Evolutionary conservation across 2,113 vertebrate species (phyloP), one percentile per base, ranked within the genome.

Genomic region (Tamias sibiricus): DNA sequence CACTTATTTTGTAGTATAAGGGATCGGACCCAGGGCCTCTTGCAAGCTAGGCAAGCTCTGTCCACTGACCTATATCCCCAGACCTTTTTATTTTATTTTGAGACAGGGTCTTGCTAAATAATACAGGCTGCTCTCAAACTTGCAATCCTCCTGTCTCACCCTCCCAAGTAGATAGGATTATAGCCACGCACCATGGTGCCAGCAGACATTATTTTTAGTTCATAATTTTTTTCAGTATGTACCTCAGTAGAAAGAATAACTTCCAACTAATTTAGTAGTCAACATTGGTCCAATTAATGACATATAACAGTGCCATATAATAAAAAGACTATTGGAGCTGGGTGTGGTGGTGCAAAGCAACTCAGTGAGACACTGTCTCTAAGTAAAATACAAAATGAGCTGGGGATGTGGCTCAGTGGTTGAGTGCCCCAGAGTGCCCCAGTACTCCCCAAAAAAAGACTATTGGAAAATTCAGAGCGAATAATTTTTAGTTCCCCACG

Each of bases 401-500:
- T 14, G 16, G 14, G 49, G 49, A 52, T 52, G 16, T 52, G 14
- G 14, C 49, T 52, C 49, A 52, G 49, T 52, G 49, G 49, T 52
- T 52, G 49, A 52, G 49, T 52, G 9, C 13, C 49, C 49, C 3
- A 16, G 49, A 52, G 49, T 52, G 49, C 49, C 49, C 49, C 14
- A 13, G 13, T 52, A 52, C 49, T 13, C 2, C 47, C 49, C 62
- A 28, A 26, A 84, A 76, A 19, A 54, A n/a, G 30, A 62, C 30
- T 28, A 74, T 0, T 75, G 28, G 32, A 91, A 77, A 94, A 40
- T 86, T 87, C 44, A 79, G 42, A 81, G 40, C 6, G 44, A 20
- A 47, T 94, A 84, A 84, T 76, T 92, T 90, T 91, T 24, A 82
- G 13, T 88, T 96, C 87, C 66, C 64, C 92, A 86, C 69, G 54